Base-by-base conservation (phyloP, 1,140 invertebrate genomes). In the Acromyrmex charruanus region DNA sequence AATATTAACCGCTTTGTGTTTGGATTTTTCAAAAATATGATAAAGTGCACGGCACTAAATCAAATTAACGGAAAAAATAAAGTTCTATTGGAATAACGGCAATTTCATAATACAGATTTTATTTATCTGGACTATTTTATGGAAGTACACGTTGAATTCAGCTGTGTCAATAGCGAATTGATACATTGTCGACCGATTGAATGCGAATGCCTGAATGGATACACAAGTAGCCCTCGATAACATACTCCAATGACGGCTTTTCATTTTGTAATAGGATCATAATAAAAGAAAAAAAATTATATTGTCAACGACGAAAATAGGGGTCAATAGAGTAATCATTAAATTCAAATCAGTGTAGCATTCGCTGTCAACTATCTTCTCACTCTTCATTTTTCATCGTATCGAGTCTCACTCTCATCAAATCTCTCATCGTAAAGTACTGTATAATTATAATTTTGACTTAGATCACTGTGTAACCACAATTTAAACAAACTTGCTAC, bases 131-230 rank as follows among this genome's bases (percentile, higher is more conserved):
- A 18, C 7, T 75, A 61, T 68, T 28, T 80, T 80, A 18, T n/a
- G 39, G 18, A 61, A 82, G 25, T 74, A 82, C 68, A 74, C 55
- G 28, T 59, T 74, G 68, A 25, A 74, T 84, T 74, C 69, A 63
- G 55, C 79, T 51, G 80, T 74, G 55, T 61, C 69, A 84, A 82
- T 82, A 84, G 69, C 69, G 69, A 84, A 74, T 84, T 51, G 80
- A 84, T 84, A 84, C 69, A 84, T 74, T 61, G 80, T 84, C 35
- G 39, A 74, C 12, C 55, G 44, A 84, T 61, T 71, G 80, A 81
- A 81, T 65, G 58, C 55, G 80, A 51, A 75, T 51, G 69, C 25
- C 69, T 84, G 80, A 84, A 84, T 84, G 69, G 69, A 84, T 75
- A 16, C 59, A 75, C 80, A 72, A 84, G 80, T 84, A 84, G 58